Evolutionary conservation across 2,113 vertebrate species (phyloP).

Genomic region (Mionectes macconnelli): DNA sequence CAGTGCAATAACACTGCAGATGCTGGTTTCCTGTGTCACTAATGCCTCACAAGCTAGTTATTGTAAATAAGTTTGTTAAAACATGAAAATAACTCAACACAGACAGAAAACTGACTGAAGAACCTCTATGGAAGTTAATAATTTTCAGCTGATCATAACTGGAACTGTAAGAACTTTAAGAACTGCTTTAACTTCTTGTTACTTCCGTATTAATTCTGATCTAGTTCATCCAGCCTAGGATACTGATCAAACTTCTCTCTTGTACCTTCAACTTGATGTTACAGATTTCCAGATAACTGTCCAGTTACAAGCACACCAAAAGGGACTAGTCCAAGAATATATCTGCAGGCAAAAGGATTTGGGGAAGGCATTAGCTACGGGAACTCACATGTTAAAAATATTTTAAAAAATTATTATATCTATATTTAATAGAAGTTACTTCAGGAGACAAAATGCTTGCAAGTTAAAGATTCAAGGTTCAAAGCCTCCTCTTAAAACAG

Average conservation of each 20-base stretch:
- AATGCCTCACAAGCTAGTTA: not conserved
- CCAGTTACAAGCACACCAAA: not conserved
- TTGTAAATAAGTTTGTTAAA: not conserved
- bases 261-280: not conserved
- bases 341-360: not conserved
- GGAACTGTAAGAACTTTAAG: not conserved
- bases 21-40: not conserved
- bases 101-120: not conserved
- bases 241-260: not conserved
- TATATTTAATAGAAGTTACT: not conserved
- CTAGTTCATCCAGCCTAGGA: not conserved
- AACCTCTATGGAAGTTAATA: not conserved
- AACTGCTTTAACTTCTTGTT: not conserved
- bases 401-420: not conserved
- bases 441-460: not conserved
- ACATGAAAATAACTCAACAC: not conserved
- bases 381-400: not conserved
- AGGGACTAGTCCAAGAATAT: not conserved
- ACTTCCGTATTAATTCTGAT: not conserved
- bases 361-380: not conserved
- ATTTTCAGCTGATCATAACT: not conserved
- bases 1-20: not conserved
- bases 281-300: not conserved
- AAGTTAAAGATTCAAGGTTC: not conserved
- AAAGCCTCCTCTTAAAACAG: not conserved